Evolutionary conservation across 2,888 invertebrate species (phyloP).

Genomic region (Rhorus exstirpatorius): DNA sequence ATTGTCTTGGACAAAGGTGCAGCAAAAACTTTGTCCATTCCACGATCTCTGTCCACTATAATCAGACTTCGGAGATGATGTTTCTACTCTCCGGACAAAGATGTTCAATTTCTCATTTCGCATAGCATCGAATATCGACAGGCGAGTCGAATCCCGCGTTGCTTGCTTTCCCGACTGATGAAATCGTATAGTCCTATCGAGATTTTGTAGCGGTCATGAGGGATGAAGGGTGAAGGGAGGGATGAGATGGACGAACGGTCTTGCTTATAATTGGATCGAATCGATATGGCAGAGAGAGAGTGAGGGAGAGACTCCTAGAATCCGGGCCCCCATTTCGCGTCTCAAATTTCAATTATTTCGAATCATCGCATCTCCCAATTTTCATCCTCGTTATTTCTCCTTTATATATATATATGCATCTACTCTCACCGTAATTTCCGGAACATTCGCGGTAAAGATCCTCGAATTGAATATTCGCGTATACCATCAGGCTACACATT

Average conservation of each 20-base stretch:
- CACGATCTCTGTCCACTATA: background rate
- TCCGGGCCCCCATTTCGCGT: slow-evolving; percentile 74
- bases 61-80: slow-evolving; percentile 11
- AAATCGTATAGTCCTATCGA: slow-evolving; percentile 15
- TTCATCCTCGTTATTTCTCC: slow-evolving; percentile 18
- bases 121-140: slow-evolving; percentile 30
- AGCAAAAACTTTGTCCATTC: background rate
- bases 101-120: slow-evolving; percentile 29
- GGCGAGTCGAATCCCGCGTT: background rate
- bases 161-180: slow-evolving; percentile 28
- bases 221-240: background rate
- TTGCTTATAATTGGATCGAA: slow-evolving; percentile 80
- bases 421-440: background rate
- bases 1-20: background rate
- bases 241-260: slow-evolving; percentile 43
- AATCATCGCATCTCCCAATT: slow-evolving; percentile 27
- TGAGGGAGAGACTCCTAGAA: slow-evolving; percentile 61
- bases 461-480: background rate
- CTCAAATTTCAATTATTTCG: slow-evolving; percentile 81
- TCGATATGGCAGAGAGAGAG: slow-evolving; percentile 74
- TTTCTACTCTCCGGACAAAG: background rate
- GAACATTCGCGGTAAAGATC: background rate
- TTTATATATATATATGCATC: background rate
- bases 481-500: background rate
- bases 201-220: slow-evolving; percentile 7